phyloP scores from a whole-genome alignment of 1,140 invertebrate species.

The Bombus polaris region DNA sequence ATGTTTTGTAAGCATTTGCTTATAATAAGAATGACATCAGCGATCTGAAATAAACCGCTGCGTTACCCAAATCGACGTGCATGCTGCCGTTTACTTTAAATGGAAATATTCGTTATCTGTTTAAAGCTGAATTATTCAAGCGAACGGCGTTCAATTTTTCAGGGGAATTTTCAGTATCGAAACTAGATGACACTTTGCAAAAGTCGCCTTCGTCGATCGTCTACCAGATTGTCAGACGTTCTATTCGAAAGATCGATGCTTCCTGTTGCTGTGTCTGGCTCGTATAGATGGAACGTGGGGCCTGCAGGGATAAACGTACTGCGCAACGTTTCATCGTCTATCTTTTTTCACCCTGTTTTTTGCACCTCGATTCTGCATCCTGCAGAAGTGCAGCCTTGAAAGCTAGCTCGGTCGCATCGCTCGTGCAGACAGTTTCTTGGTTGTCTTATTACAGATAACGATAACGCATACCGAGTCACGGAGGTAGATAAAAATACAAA shows the following conservation, averaged over 20 bases:
- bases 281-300: background rate
- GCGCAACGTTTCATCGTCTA: background rate
- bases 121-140: background rate
- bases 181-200: too few species aligned
- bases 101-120: background rate
- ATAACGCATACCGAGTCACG: conserved; percentile 11
- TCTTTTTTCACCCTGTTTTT: background rate
- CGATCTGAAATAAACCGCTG: background rate
- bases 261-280: background rate
- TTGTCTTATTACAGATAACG: conserved; percentile 12
- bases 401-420: background rate
- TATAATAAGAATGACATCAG: background rate
- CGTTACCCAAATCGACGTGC: too few species aligned
- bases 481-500: conserved; percentile 11
- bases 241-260: background rate
- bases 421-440: background rate
- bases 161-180: background rate
- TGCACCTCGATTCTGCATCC: background rate
- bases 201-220: background rate
- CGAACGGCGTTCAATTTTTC: too few species aligned
- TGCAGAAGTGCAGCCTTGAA: conserved; percentile 8
- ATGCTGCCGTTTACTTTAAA: background rate
- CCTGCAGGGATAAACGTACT: too few species aligned
- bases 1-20: background rate
- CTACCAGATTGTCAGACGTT: background rate